A percentile compares a stretch with the other conserved stretches of the same genome.
phyloP scores from a whole-genome alignment of 2,888 invertebrate species.

The Hoplodrina blanda region DNA sequence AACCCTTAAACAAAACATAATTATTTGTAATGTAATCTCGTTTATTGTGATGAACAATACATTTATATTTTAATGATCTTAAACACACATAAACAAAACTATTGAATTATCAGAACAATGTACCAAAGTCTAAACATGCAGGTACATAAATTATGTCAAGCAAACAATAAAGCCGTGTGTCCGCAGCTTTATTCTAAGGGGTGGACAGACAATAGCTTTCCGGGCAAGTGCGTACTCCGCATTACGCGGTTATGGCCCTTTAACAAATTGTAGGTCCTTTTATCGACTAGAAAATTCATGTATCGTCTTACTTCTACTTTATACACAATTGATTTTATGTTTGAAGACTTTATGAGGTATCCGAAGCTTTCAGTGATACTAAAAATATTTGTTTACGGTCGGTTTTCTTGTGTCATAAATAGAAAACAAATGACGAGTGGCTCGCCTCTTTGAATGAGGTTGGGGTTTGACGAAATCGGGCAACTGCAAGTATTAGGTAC shows the following conservation, averaged over 20 bases:
- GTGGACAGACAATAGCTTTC: constrained; percentile 71
- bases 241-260: constrained; percentile 65
- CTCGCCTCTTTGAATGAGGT: no score
- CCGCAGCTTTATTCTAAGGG: constrained; percentile 66
- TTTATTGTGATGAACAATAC: not conserved
- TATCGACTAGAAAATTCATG: constrained; percentile 67
- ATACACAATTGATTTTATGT: constrained; percentile 62
- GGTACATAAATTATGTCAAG: constrained; percentile 65
- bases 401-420: constrained; percentile 3
- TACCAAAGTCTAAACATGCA: constrained; percentile 39
- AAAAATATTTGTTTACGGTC: constrained; percentile 28
- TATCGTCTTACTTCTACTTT: constrained; percentile 55
- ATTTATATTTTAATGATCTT: constrained; percentile 16
- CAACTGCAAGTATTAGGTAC: no score
- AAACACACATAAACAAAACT: constrained; percentile 34
- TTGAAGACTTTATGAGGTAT: constrained; percentile 39
- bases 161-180: constrained; percentile 67
- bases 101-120: constrained; percentile 52
- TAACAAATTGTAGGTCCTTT: constrained; percentile 70
- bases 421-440: constrained; percentile 1
- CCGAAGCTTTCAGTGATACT: constrained; percentile 26
- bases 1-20: not conserved
- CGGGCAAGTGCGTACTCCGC: constrained; percentile 68
- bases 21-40: not conserved
- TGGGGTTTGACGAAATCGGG: no score